Evolutionary conservation across 2,888 invertebrate species (phyloP).

Genomic region (Graphium colonna): DNA sequence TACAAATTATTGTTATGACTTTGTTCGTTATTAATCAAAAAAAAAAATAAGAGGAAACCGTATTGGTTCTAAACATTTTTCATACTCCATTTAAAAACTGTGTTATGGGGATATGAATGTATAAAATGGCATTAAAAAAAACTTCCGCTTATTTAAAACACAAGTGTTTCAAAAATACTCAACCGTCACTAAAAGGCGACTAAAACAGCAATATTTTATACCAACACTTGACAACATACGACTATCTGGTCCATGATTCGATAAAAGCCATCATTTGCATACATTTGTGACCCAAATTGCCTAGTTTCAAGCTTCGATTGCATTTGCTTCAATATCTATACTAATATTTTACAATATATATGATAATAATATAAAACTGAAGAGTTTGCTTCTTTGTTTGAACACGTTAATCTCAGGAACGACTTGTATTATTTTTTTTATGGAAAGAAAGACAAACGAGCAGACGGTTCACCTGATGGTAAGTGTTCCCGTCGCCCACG

Average conservation of each 20-base stretch:
- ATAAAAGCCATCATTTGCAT: background rate
- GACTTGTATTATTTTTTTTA: too few relatives aligned
- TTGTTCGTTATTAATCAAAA: too few relatives aligned
- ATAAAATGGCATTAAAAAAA: too few relatives aligned
- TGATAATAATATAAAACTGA: too few relatives aligned
- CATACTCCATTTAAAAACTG: background rate
- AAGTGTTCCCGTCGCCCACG: too few relatives aligned
- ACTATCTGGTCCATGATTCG: background rate
- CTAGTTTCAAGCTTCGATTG: conserved; percentile 4
- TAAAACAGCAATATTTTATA: conserved; percentile 26
- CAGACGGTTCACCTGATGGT: too few relatives aligned
- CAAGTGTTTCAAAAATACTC: background rate
- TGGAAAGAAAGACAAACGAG: too few relatives aligned
- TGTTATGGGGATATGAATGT: too few relatives aligned
- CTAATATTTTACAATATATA: too few relatives aligned
- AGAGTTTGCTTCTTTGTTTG: too few relatives aligned
- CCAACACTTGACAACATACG: background rate
- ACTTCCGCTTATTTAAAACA: background rate
- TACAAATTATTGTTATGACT: too few relatives aligned
- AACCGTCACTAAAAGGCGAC: conserved; percentile 13
- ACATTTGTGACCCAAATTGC: conserved; percentile 9
- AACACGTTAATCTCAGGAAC: too few relatives aligned
- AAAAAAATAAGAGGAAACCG: background rate
- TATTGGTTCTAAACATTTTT: background rate
- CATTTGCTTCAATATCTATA: conserved; percentile 9